phyloP scores from a whole-genome alignment of 2,113 vertebrate genomes.

The Hirundichthys speculiger region DNA sequence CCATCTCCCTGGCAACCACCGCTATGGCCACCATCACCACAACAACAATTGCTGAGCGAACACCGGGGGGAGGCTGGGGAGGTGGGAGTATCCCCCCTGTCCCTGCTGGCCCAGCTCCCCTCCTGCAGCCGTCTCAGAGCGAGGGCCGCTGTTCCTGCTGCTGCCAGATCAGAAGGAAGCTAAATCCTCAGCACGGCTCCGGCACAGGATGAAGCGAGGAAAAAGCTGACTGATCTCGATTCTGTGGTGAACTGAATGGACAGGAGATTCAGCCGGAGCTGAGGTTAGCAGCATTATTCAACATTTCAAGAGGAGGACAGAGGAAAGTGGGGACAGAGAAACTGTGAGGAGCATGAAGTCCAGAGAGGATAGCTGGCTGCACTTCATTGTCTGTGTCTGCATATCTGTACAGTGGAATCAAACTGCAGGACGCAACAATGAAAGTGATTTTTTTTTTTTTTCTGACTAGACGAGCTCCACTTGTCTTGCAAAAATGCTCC shows the following conservation, averaged over 20 bases:
- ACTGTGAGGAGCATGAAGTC: constrained; percentile 4
- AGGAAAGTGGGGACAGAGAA: constrained; percentile 1
- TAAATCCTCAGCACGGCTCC: constrained; percentile 70
- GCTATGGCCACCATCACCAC: constrained; percentile 73
- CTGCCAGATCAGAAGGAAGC: constrained; percentile 70
- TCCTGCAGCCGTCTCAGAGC: constrained; percentile 60
- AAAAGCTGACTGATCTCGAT: constrained; percentile 67
- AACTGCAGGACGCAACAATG: no score
- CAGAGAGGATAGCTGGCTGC: no score
- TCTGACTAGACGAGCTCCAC: background rate
- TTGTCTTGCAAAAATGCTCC: constrained; percentile 3
- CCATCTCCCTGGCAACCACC: constrained; percentile 77
- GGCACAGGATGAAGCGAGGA: constrained; percentile 58
- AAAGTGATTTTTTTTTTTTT: no score
- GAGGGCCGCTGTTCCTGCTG: constrained; percentile 66
- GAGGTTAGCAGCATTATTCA: constrained; percentile 45
- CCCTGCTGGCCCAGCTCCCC: constrained; percentile 59
- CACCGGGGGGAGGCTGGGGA: constrained; percentile 25
- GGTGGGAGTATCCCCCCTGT: constrained; percentile 44
- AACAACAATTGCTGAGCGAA: constrained; percentile 73
- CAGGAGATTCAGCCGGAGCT: constrained; percentile 46
- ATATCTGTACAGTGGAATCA: no score
- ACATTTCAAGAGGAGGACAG: constrained; percentile 40
- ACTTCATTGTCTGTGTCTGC: no score
- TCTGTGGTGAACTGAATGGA: constrained; percentile 67